Evolutionary conservation across 2,113 vertebrate species (phyloP).

Genomic region (Mandrillus leucophaeus): DNA sequence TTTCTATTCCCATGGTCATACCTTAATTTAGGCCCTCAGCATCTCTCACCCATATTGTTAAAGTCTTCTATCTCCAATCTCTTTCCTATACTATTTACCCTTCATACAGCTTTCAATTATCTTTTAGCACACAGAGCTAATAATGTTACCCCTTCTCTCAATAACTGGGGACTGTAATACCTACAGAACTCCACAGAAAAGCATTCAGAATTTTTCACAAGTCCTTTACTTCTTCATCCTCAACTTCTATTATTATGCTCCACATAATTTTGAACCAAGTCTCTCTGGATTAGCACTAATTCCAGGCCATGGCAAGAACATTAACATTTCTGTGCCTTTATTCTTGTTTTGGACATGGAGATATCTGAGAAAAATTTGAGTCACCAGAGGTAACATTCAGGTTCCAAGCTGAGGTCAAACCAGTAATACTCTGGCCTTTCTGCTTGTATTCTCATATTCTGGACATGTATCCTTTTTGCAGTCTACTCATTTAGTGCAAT

Average conservation of each 20-base stretch:
- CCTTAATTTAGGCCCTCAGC: background rate
- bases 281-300: background rate
- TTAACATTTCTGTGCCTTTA: background rate
- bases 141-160: background rate
- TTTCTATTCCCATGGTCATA: background rate
- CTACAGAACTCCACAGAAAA: background rate
- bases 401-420: background rate
- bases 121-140: background rate
- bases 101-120: background rate
- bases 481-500: background rate
- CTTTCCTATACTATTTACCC: background rate
- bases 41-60: background rate
- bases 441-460: background rate
- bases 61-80: background rate
- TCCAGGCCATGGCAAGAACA: background rate
- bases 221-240: background rate
- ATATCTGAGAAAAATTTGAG: background rate
- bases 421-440: background rate
- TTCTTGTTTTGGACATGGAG: background rate
- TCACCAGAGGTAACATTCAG: background rate
- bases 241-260: background rate
- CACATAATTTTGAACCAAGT: background rate
- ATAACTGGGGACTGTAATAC: background rate
- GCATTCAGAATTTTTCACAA: background rate
- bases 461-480: background rate